Evolutionary conservation across 2,797 vertebrate species (phyloP).

Genomic region (Parambassis ranga): DNA sequence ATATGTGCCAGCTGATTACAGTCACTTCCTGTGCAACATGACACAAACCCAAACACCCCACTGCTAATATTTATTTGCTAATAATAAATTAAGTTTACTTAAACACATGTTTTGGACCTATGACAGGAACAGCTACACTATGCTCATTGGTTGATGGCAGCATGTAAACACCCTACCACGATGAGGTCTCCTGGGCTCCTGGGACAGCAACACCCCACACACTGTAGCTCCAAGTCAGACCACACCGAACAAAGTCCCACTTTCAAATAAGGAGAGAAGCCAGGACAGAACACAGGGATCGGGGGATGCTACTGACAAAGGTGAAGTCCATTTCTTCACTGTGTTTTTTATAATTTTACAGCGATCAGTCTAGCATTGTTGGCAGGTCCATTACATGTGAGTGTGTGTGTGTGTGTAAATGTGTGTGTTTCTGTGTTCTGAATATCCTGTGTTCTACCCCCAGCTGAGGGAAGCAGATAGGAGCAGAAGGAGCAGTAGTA

Average conservation of each 20-base stretch:
- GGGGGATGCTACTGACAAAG: slow-evolving; percentile 31
- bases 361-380: slow-evolving; percentile 43
- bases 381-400: slow-evolving; percentile 33
- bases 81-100: neutral
- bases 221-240: slow-evolving; percentile 39
- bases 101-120: neutral
- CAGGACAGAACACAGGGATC: neutral
- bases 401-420: slow-evolving; percentile 21
- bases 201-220: neutral
- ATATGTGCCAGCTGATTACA: neutral
- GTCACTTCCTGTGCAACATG: neutral
- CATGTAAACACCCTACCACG: neutral
- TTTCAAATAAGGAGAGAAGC: slow-evolving; percentile 8
- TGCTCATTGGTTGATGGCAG: neutral
- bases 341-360: slow-evolving; percentile 30
- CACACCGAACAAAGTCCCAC: slow-evolving; percentile 24
- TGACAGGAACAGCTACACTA: neutral
- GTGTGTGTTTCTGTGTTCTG: neutral
- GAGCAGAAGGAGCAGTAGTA: slow-evolving; percentile 54
- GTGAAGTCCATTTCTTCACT: slow-evolving; percentile 62
- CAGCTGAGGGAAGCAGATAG: slow-evolving; percentile 64
- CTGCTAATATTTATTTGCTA: neutral
- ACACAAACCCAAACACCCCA: neutral
- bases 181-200: neutral
- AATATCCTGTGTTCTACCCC: slow-evolving; percentile 47